Evolutionary conservation across 2,888 invertebrate genomes (phyloP).

Genomic region (Leucozona laternaria): DNA sequence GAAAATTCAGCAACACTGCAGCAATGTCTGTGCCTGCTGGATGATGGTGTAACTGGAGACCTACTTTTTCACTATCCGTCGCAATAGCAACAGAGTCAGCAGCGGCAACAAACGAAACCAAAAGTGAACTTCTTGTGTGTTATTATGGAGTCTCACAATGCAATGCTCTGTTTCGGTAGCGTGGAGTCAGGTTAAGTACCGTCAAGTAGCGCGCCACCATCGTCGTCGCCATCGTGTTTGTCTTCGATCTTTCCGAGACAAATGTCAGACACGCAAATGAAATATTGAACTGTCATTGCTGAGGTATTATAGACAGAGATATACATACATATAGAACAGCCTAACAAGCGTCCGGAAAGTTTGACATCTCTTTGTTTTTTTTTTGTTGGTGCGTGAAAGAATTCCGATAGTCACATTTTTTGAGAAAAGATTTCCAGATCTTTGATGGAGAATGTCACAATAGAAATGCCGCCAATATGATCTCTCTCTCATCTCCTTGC

Average conservation of each 20-base stretch:
- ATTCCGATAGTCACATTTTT: constrained; percentile 26
- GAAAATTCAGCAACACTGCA: constrained; percentile 53
- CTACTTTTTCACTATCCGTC: constrained; percentile 53
- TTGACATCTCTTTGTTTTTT: constrained; percentile 50
- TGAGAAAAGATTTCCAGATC: constrained; percentile 27
- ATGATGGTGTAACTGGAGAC: constrained; percentile 55
- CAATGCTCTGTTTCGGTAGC: constrained; percentile 18
- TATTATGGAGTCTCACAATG: constrained; percentile 7
- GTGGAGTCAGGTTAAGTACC: constrained; percentile 37
- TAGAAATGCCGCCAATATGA: background rate
- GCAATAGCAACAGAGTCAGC: constrained; percentile 11
- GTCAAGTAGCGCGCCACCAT: constrained; percentile 18
- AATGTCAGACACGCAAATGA: constrained; percentile 42
- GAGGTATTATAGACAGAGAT: background rate
- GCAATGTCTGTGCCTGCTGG: background rate
- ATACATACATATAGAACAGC: background rate
- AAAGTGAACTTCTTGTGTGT: constrained; percentile 48
- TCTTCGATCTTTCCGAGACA: constrained; percentile 33
- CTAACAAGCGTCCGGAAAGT: constrained; percentile 22
- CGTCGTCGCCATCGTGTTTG: background rate
- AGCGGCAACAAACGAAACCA: constrained; percentile 37
- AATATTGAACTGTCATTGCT: constrained; percentile 54
- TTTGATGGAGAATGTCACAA: constrained; percentile 24
- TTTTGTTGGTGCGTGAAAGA: constrained; percentile 38
- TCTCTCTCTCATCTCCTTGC: background rate